Percentiles rank a stretch among this genome's conserved stretches.
Evolutionary conservation across 2,797 vertebrate genomes (phyloP).

Genomic region (Pogoniulus pusillus): DNA sequence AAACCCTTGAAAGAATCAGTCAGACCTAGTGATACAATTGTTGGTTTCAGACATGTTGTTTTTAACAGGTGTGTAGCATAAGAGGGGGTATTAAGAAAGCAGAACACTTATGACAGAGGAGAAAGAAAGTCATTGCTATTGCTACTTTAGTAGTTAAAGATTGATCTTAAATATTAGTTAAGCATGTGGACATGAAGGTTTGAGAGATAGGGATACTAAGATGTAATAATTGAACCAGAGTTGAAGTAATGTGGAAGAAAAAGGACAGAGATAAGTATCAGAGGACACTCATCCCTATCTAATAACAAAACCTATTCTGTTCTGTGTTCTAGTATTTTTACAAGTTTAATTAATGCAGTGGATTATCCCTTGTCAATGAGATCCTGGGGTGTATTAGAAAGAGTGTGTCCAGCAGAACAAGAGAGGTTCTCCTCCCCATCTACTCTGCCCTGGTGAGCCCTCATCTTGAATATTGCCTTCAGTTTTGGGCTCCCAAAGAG

Average conservation of each 20-base stretch:
- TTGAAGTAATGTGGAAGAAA: background rate
- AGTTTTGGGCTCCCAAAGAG: too few relatives aligned
- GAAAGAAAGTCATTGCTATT: background rate
- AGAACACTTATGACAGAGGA: background rate
- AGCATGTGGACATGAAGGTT: background rate
- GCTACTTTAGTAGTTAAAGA: background rate
- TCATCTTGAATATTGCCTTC: too few relatives aligned
- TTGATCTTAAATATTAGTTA: background rate
- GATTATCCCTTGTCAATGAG: too few relatives aligned
- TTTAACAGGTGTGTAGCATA: background rate
- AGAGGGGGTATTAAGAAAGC: background rate
- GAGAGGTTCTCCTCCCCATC: too few relatives aligned
- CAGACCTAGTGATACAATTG: background rate
- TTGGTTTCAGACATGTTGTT: background rate
- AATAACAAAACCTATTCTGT: background rate
- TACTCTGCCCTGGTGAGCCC: too few relatives aligned
- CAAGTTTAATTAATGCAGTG: background rate
- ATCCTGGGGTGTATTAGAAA: too few relatives aligned
- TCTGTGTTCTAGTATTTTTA: background rate
- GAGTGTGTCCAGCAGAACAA: too few relatives aligned
- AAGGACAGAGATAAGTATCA: background rate
- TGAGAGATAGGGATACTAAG: background rate
- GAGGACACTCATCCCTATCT: background rate
- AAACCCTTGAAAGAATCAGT: background rate
- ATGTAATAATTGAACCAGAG: background rate